A percentile compares a stretch with the other conserved stretches of the same genome.
Conservation (phyloP, 2,797 vertebrate species). For the Pterois miles region DNA sequence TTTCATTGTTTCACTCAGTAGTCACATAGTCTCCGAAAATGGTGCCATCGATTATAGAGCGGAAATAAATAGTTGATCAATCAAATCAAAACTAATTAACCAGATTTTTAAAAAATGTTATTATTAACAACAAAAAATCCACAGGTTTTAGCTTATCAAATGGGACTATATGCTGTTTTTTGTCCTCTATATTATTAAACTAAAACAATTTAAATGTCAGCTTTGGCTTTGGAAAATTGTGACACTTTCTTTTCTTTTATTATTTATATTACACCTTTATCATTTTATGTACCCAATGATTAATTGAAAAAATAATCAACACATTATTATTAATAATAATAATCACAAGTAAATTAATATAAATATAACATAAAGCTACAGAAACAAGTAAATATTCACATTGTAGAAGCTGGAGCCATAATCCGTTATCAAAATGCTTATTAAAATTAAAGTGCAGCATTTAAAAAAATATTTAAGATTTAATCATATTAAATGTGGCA, state of each 20-base stretch:
- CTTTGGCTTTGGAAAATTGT: neutral
- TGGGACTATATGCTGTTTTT: neutral
- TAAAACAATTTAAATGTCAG: neutral
- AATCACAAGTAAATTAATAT: too few species aligned
- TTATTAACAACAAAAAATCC: neutral
- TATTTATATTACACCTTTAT: neutral
- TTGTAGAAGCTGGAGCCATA: neutral
- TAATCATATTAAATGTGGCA: neutral
- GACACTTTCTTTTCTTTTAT: neutral
- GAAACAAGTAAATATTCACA: neutral
- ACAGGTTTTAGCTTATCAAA: neutral
- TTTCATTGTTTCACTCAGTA: neutral
- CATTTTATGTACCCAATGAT: too few species aligned
- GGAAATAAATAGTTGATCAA: neutral
- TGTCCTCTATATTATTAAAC: neutral
- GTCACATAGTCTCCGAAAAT: neutral
- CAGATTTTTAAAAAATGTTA: neutral
- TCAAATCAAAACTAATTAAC: too few species aligned
- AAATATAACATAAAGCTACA: too few species aligned
- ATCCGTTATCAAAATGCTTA: neutral
- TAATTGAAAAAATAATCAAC: neutral
- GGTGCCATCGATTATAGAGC: neutral
- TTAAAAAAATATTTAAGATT: neutral
- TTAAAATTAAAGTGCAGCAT: too few species aligned
- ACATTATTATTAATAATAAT: neutral